Conservation (phyloP, 64 coral and sea anemone species). For the Acropora yongei region DNA sequence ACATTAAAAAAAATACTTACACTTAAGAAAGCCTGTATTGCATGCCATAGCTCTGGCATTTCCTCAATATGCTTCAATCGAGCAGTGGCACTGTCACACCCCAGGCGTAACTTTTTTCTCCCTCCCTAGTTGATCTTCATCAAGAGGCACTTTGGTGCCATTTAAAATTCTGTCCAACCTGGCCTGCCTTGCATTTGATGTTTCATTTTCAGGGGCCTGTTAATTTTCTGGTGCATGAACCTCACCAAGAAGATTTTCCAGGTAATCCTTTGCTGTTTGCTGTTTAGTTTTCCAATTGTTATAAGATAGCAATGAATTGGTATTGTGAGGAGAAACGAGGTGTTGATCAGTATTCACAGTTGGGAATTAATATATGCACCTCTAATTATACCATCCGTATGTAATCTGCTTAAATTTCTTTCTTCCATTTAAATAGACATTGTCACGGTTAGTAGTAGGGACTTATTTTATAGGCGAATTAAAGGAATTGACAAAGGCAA, state of each 20-base stretch:
- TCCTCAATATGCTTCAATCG: conserved; percentile 71
- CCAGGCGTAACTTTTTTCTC: conserved; percentile 70
- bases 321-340: no score
- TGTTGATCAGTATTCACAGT: no score
- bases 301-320: no score
- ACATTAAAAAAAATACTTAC: conserved; percentile 26
- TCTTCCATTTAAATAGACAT: no score
- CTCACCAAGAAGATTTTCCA: not conserved
- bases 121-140: not conserved
- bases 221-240: not conserved
- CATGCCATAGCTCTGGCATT: conserved; percentile 69
- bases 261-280: no score
- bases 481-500: no score
- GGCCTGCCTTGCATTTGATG: not conserved
- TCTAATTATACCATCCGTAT: no score
- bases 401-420: no score
- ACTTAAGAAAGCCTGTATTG: not conserved
- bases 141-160: not conserved
- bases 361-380: no score
- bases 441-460: no score
- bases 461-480: no score
- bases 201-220: not conserved
- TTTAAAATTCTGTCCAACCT: not conserved
- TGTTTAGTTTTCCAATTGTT: no score
- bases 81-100: conserved; percentile 61